Base-by-base conservation (phyloP, 2,113 vertebrate species). In the Ophthalmotilapia sp. region DNA sequence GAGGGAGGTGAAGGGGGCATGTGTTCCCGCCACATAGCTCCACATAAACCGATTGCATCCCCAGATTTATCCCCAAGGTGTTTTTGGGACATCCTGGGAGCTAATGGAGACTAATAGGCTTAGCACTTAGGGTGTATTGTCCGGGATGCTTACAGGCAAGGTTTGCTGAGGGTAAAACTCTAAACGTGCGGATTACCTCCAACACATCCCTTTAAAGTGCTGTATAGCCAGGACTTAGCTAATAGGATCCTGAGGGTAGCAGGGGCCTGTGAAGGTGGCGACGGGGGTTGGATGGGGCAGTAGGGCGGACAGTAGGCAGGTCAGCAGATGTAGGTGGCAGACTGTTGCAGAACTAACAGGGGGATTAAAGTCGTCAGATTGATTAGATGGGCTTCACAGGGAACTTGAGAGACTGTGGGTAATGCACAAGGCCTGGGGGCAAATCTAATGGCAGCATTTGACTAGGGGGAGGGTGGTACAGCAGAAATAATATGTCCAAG, bases 151-250 rank as follows among this genome's bases (percentile, higher is more conserved):
- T 98, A 97, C 97, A 95, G 96, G 96, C 96, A 97, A 97, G 97
- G 98, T 98, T 98, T 98, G 97, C 96, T 98, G 96, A 98, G 97
- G 98, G 97, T 99, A 99, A 99, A 97, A 97, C 97, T 95, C 97
- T 98, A 97, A 98, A 98, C 96, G 96, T 93, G 92, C 89, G 96
- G 98, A 98, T 99, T 98, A 99, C 96, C 94, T 96, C 95, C 92
- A 97, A 97, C 96, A 98, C 97, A 99, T 99, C 98, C 97, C 95
- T 95, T 96, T 98, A 98, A 99, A 97, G 97, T 98, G 98, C 98
- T 98, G 97, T 96, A 97, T 97, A 97, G 97, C 97, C 97, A 96
- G 97, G 97, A 98, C 96, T 98, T 98, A 97, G 94, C 96, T 97
- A 97, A 96, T 97, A 96, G 97, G 98, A 98, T 98, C 97, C 96